These are phyloP conservation scores for Babylonia areolata DNA, from an alignment of 1,140 invertebrate genomes.

Conservation along the genomic window DNA sequence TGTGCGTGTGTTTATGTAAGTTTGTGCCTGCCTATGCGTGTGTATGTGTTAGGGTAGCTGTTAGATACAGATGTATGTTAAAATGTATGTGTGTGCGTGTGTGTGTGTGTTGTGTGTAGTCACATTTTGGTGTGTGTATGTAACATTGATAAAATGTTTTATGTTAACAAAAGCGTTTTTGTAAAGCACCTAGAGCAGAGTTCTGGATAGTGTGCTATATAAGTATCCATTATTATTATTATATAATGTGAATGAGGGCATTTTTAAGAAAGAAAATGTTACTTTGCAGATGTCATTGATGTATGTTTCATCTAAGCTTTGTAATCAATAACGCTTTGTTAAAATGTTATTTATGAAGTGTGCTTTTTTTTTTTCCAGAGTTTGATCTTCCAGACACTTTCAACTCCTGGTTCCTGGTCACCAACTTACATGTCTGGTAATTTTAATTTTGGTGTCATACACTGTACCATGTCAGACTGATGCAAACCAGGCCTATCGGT, in stretches of 20 bases:
- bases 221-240: neutral
- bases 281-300: neutral
- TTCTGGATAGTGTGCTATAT: neutral
- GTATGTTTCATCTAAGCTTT: neutral
- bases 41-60: too few species aligned
- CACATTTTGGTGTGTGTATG: neutral
- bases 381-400: constrained; percentile 31
- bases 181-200: too few species aligned
- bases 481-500: too few species aligned
- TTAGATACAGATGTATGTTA: too few species aligned
- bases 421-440: constrained; percentile 23
- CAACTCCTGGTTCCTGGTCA: constrained; percentile 31
- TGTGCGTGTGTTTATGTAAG: neutral
- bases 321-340: too few species aligned
- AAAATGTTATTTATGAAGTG: neutral
- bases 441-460: too few species aligned
- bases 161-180: too few species aligned
- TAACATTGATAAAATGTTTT: too few species aligned
- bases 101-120: too few species aligned
- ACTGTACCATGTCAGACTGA: too few species aligned
- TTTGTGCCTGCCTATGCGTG: too few species aligned
- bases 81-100: too few species aligned
- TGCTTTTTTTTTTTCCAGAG: constrained; percentile 4
- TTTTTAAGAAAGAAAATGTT: neutral
- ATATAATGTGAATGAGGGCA: neutral